A percentile compares a stretch with the other conserved stretches of the same genome.
Conservation (phyloP, 2,888 invertebrate genomes). For the Diadegma fenestrale region DNA sequence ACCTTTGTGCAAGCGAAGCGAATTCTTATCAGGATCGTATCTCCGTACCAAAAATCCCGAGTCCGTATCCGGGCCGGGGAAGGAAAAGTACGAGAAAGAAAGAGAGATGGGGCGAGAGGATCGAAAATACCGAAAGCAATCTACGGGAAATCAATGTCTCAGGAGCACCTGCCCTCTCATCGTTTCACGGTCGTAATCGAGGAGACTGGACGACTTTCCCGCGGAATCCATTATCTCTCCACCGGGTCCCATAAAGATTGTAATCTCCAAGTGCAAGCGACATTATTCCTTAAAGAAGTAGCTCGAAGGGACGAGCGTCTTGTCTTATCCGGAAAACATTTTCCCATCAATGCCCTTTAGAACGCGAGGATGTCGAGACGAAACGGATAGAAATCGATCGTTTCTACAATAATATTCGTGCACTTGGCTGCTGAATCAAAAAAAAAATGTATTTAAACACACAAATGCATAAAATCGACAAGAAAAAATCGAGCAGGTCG, state of each 20-base stretch:
- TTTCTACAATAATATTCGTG: not conserved
- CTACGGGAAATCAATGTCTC: conserved; percentile 72
- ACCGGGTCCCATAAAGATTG: conserved; percentile 70
- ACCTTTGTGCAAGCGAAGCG: conserved; percentile 51
- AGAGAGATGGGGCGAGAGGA: conserved; percentile 30
- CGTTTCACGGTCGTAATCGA: conserved; percentile 72
- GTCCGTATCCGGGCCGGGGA: conserved; percentile 21
- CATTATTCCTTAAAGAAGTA: conserved; percentile 66
- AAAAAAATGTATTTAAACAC: not conserved
- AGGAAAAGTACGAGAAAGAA: not conserved
- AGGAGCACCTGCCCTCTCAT: conserved; percentile 70
- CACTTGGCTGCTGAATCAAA: not conserved
- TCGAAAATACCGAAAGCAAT: conserved; percentile 70
- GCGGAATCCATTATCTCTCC: conserved; percentile 68
- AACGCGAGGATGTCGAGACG: conserved; percentile 3
- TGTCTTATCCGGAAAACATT: conserved; percentile 37
- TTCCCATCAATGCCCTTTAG: conserved; percentile 32
- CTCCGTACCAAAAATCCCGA: conserved; percentile 56
- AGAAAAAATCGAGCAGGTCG: not conserved
- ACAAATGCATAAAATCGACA: not conserved
- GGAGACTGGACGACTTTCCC: conserved; percentile 70
- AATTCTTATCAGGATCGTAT: conserved; percentile 60
- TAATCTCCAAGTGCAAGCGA: conserved; percentile 70
- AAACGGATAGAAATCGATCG: conserved; percentile 8
- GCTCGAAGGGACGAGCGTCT: conserved; percentile 21